Evolutionary conservation across 2,888 invertebrate genomes (phyloP).

Genomic region (Dysmachus trigonus): DNA sequence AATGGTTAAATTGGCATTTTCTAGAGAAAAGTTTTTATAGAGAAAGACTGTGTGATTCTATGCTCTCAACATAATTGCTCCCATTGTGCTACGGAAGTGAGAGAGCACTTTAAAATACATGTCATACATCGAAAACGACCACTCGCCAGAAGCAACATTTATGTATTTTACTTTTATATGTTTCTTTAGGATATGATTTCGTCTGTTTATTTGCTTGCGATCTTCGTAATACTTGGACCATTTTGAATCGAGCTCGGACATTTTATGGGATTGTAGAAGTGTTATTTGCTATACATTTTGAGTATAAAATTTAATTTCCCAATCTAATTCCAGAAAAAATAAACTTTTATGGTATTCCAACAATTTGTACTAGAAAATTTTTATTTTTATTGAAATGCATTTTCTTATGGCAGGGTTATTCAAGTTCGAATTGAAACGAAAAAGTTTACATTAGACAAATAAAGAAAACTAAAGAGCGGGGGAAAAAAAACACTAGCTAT

Average conservation of each 20-base stretch:
- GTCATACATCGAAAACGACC: not conserved
- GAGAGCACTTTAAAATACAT: not conserved
- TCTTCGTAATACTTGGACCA: not conserved
- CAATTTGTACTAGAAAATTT: too few species aligned
- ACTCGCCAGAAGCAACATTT: not conserved
- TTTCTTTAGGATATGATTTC: not conserved
- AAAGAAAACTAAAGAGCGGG: too few species aligned
- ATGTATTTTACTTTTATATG: not conserved
- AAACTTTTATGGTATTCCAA: too few species aligned
- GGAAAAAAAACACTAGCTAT: too few species aligned
- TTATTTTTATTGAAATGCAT: too few species aligned
- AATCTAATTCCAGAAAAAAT: not conserved
- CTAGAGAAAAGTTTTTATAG: not conserved
- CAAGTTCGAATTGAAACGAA: too few species aligned
- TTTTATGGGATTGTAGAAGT: not conserved
- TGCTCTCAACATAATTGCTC: not conserved
- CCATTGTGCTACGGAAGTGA: not conserved
- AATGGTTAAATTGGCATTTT: not conserved
- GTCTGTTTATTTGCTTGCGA: not conserved
- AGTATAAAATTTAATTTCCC: too few species aligned
- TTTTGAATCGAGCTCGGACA: not conserved
- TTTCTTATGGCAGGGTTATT: too few species aligned
- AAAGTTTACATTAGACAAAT: too few species aligned
- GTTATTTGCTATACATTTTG: not conserved
- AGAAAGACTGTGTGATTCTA: not conserved